Base-by-base conservation (phyloP, 1,140 invertebrate species). In the Tetramorium alpestre region DNA sequence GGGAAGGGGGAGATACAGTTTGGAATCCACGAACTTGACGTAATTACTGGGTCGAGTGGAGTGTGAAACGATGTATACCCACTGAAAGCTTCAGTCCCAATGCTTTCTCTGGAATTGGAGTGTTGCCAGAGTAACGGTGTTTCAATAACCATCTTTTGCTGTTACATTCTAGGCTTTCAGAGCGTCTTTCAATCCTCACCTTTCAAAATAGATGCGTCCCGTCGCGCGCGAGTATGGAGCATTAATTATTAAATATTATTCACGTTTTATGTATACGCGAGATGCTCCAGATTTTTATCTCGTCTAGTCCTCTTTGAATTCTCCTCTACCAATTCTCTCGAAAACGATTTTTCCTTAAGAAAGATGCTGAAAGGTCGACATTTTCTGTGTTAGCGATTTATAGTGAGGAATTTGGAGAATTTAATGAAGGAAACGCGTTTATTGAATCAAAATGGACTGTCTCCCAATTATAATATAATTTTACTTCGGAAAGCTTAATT, bases 41-140 rank as follows among this genome's bases (percentile, higher is more conserved):
- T 86, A 88, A 88, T 88, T 86, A 88, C 51, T 67, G 33, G 62
- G 54, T 76, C 82, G 72, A 77, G 76, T 78, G 41, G 72, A 80
- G 73, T 86, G 75, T 49, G 64, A 78, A 86, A 88, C 72, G 84
- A 75, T 73, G 69, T 84, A 60, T 82, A 72, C 25, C 28, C 58
- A 64, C 73, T 72, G 87, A 85, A 88, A 88, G 65, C 76, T 65
- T 44, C 64, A 38, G 47, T 56, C 16, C 64, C 77, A 22, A 69
- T 51, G 51, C 76, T 86, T 81, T 64, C 76, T 81, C 49, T 81
- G 41, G 54, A 86, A 86, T 86, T 86, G 85, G 85, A 86, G 38
- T 69, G 51, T 8, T 60, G 85, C 85, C 76, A 86, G 85, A 60
- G 47, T 13, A 65, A n/a, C 85, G 85, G 51, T 38, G 51, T 81